Base-by-base conservation (phyloP, 2,113 vertebrate species). In the Picathartes gymnocephalus region DNA sequence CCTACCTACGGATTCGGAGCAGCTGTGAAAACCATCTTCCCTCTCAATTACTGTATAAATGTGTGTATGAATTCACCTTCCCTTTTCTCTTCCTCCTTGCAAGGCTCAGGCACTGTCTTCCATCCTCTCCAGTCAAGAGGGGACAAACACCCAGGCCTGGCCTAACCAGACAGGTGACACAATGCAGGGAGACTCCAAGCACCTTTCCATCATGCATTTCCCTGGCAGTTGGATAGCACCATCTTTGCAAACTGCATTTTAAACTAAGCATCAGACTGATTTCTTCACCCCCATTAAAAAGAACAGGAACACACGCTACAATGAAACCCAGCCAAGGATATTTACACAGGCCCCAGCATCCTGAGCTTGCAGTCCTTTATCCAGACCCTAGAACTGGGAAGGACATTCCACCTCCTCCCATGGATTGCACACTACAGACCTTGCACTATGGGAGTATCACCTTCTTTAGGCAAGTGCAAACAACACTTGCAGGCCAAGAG, bases 341-440 rank as follows among this genome's bases (percentile, higher is more conserved):
- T 69, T 88, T 71, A 57, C 79, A 80, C 31, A 65, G 65, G 54
- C 45, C 80, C 42, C 66, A 24, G 45, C 2, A 39, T 35, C 54
- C 68, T 77, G 92, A 92, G 81, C 50, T 62, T 83, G 85, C 90
- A 97, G 64, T 77, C 88, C 74, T 80, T 72, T 35, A 88, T 31
- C 62, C 88, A 62, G 45, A 50, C 21, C 74, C 85, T 14, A 65
- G 37, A 56, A 47, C 13, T 0, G 5, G 68, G 89, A 68, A 71
- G 70, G 70, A 73, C 2, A 0, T 62, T 53, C 31, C 74, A 57
- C 23, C 93, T 77, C 65, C 89, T 81, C 70, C 57, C 24, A 40
- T 1, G 27, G 81, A 93, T 69, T 92, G 79, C 95, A 82, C 31
- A 4, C 25, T 18, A 72, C 90, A 96, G 94, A 93, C 88, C 94